Percentiles rank a stretch among this genome's conserved stretches.
Conservation (phyloP, 1,140 invertebrate genomes). For the Olivierus martensii region DNA sequence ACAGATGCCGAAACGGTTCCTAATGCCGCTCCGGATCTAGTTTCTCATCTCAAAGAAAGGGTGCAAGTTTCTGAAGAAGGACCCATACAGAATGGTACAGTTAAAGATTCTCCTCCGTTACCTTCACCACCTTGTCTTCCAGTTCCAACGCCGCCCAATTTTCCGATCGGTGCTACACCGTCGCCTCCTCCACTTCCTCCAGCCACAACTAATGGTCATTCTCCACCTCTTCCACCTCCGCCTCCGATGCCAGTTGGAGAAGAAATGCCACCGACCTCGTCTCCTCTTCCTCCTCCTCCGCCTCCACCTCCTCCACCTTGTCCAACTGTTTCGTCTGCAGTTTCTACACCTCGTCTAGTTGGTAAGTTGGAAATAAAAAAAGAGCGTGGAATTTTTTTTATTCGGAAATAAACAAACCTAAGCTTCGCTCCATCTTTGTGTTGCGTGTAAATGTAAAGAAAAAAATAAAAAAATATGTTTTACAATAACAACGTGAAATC, state of each 20-base stretch:
- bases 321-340: slow-evolving; percentile 1
- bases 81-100: neutral
- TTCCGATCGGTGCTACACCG: slow-evolving; percentile 4
- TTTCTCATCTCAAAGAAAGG: neutral
- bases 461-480: too few species aligned
- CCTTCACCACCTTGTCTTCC: slow-evolving; percentile 4
- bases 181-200: slow-evolving; percentile 19
- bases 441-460: too few species aligned
- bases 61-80: neutral
- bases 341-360: too few species aligned
- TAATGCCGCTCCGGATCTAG: neutral
- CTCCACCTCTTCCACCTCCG: slow-evolving; percentile 28
- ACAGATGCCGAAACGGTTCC: neutral
- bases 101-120: slow-evolving; percentile 7
- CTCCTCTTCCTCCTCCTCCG: slow-evolving; percentile 20
- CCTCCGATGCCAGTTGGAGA: slow-evolving; percentile 18
- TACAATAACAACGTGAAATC: too few species aligned
- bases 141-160: neutral
- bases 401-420: too few species aligned
- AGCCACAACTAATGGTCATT: slow-evolving; percentile 3
- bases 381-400: too few species aligned
- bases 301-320: slow-evolving; percentile 14
- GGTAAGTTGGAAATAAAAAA: too few species aligned
- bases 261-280: slow-evolving; percentile 3
- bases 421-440: too few species aligned